Base-by-base conservation (phyloP, 2,888 invertebrate species). In the Alitta virens region DNA sequence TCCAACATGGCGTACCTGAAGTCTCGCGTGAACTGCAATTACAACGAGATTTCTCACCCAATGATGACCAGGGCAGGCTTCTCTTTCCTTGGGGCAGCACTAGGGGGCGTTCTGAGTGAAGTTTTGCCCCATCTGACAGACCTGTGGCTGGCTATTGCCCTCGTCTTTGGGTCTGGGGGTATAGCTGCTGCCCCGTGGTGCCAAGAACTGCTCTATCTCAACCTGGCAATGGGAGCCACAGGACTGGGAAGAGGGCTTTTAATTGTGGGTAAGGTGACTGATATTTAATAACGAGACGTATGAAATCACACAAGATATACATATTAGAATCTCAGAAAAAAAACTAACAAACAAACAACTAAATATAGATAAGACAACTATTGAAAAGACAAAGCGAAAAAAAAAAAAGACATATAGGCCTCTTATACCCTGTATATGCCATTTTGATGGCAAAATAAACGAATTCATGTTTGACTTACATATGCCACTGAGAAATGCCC, bases 1-100 rank as follows among this genome's bases (percentile, higher is more conserved):
- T 51, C 59, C 33, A 59, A 59, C 52, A 59, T 59, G 23, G 50
- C 59, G n/a, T 59, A 51, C 59, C 59, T 59, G 23, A 7, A 16
- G 59, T 25, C 33, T 18, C 51, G 51, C 23, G 16, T 51, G 16
- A 51, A 59, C 24, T 50, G 51, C 5, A 52, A 50, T 25, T 25
- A 52, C 18, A 38, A 21, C 16, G 51, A 59, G 18, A 50, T 59
- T 9, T 46, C 51, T 23, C 18, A 38, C 3, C 2, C 51, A 1
- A 27, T 59, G 38, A 51, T 33, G 38, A 23, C 40, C 1, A 50
- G 59, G 3, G 51, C 50, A 2, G 50, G 16, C 1, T 50, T 50
- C 23, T 21, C 25, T 7, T 14, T 51, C n/a, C 21, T 51, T 21
- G 59, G 59, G n/a, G 26, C 50, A n/a, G 24, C 51, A 33, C 23